Conservation (phyloP, 35 echinoderm and acorn worm genomes). For the Eucidaris tribuloides region DNA sequence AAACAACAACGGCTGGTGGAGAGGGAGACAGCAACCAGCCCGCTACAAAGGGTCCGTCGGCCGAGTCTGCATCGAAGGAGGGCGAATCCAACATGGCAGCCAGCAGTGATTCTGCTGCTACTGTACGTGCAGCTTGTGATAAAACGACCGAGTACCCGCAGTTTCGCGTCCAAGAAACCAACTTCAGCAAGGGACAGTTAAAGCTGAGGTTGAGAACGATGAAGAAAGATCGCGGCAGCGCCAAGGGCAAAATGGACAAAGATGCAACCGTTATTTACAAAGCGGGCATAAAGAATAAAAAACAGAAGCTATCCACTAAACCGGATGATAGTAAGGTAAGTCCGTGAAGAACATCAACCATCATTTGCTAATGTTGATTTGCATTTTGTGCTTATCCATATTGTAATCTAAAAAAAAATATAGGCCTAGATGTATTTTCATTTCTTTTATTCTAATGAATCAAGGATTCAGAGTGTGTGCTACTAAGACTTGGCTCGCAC, state of each 20-base stretch:
- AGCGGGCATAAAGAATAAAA: neutral
- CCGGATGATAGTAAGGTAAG: neutral
- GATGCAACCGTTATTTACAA: neutral
- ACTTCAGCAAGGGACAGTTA: conserved; percentile 58
- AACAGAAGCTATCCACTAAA: neutral
- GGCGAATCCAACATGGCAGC: conserved; percentile 10
- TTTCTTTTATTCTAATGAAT: too few relatives aligned
- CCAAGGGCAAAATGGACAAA: neutral
- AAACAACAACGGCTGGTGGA: too few relatives aligned
- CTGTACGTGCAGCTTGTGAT: neutral
- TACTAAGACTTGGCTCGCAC: too few relatives aligned
- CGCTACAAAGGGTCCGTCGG: neutral
- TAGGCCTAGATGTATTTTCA: too few relatives aligned
- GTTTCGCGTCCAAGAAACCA: conserved; percentile 57
- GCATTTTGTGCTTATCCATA: too few relatives aligned
- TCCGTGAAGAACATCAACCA: too few relatives aligned
- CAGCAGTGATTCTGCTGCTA: neutral
- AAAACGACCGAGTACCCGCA: neutral
- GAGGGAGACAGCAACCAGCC: neutral
- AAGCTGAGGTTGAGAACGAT: conserved; percentile 46
- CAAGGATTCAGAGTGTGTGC: too few relatives aligned
- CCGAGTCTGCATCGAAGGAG: neutral
- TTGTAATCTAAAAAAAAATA: too few relatives aligned
- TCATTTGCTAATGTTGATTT: too few relatives aligned
- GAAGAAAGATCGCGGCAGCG: neutral